Conservation (phyloP, 2,797 vertebrate species). For the Danio kyathit region DNA sequence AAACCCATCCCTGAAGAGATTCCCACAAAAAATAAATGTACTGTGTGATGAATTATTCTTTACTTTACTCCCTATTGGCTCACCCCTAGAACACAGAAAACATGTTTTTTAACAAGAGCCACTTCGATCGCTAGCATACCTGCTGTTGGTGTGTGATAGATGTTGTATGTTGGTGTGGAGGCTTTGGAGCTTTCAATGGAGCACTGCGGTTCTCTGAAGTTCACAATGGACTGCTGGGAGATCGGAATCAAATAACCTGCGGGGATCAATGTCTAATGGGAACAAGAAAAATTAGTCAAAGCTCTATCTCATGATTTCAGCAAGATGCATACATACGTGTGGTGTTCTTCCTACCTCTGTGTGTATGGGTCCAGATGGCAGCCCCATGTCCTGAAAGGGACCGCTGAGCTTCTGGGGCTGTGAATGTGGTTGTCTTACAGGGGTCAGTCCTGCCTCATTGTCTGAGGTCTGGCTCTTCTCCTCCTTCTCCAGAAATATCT, state of each 20-base stretch:
- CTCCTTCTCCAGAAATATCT: conserved; percentile 76
- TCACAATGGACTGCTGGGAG: conserved; percentile 81
- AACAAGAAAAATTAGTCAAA: not conserved
- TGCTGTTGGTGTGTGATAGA: conserved; percentile 86
- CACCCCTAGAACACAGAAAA: too few species aligned
- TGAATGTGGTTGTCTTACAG: conserved; percentile 64
- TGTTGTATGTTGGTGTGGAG: conserved; percentile 77
- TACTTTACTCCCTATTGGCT: too few species aligned
- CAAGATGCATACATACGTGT: not conserved
- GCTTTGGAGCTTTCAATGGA: conserved; percentile 71
- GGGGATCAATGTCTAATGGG: conserved; percentile 84
- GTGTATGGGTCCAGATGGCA: conserved; percentile 53
- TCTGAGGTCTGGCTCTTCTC: conserved; percentile 67
- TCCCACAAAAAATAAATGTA: too few species aligned
- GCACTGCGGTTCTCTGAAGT: conserved; percentile 73
- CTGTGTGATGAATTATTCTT: too few species aligned
- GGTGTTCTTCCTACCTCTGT: conserved; percentile 43
- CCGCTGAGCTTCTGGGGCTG: conserved; percentile 65
- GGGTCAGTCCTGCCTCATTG: conserved; percentile 69
- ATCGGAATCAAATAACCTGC: conserved; percentile 93
- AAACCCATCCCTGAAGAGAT: too few species aligned
- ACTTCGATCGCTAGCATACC: conserved; percentile 72
- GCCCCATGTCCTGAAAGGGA: conserved; percentile 61
- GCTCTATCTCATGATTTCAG: not conserved
- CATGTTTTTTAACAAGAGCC: not conserved